Percentiles rank a stretch among this genome's conserved stretches.
These are phyloP conservation scores for Calosoma granatense DNA, from an alignment of 1,140 invertebrate genomes.

Conservation along the genomic window DNA sequence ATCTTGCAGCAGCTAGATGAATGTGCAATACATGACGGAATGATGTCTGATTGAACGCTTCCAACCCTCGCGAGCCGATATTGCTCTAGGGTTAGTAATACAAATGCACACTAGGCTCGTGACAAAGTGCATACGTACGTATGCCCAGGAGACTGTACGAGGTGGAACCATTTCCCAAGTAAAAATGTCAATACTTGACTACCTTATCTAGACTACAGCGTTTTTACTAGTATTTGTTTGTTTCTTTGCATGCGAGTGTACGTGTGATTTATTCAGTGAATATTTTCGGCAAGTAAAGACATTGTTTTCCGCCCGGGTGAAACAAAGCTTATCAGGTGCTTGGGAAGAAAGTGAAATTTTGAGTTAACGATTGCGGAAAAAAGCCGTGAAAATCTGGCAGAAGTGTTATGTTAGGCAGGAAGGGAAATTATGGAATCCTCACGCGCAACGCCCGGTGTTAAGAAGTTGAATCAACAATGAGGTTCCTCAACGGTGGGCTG, in stretches of 20 bases:
- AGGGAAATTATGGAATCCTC: neutral
- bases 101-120: too few species aligned
- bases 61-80: too few species aligned
- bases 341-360: neutral
- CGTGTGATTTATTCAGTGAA: neutral
- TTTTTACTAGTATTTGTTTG: neutral
- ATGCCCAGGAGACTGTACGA: too few species aligned
- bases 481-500: neutral
- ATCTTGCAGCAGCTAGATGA: too few species aligned
- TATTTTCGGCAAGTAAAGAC: neutral
- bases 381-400: neutral
- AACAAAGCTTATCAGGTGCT: neutral
- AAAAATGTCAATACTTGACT: too few species aligned
- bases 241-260: neutral
- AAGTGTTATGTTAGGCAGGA: neutral
- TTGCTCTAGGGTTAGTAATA: too few species aligned
- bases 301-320: neutral
- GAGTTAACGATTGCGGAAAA: neutral
- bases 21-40: too few species aligned
- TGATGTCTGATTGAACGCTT: too few species aligned
- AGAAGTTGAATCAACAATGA: conserved; percentile 9
- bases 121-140: too few species aligned
- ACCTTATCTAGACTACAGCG: too few species aligned
- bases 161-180: too few species aligned
- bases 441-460: neutral